A percentile compares a stretch with the other conserved stretches of the same genome.
phyloP scores from a whole-genome alignment of 2,888 invertebrate genomes.

The Ophion ellenae region DNA sequence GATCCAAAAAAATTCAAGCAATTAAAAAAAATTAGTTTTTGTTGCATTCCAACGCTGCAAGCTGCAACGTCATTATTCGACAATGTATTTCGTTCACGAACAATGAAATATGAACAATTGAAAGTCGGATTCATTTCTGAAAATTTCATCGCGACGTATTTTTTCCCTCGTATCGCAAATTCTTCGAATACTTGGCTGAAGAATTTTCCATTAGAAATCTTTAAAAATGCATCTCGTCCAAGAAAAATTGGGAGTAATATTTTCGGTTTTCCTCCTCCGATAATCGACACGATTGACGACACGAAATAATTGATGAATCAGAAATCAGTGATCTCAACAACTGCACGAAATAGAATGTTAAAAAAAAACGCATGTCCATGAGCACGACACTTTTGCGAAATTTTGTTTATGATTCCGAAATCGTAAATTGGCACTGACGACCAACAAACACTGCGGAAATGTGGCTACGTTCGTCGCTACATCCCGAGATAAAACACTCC shows the following conservation, averaged over 20 bases:
- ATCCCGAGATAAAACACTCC: constrained; percentile 1
- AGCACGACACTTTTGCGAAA: constrained; percentile 2
- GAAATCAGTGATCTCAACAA: not conserved
- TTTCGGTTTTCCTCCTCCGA: not conserved
- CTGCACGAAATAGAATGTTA: not conserved
- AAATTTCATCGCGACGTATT: not conserved
- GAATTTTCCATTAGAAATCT: not conserved
- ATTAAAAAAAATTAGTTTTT: too few relatives aligned
- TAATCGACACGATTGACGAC: too few relatives aligned
- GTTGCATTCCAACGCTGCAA: too few relatives aligned
- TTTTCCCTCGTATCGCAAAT: not conserved
- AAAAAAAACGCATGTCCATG: not conserved
- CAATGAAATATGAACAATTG: not conserved
- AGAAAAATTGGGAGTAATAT: not conserved
- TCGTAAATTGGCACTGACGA: constrained; percentile 20
- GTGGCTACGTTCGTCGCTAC: constrained; percentile 13
- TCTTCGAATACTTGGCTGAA: not conserved
- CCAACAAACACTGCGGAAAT: not conserved
- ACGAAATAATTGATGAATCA: too few relatives aligned
- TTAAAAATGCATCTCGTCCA: not conserved
- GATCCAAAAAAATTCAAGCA: too few relatives aligned
- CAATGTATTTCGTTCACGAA: not conserved
- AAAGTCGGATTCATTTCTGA: not conserved
- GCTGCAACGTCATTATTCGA: not conserved
- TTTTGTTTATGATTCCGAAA: constrained; percentile 6